Conservation (phyloP, 2,113 vertebrate species). For the Speoplatyrhinus poulsoni region DNA sequence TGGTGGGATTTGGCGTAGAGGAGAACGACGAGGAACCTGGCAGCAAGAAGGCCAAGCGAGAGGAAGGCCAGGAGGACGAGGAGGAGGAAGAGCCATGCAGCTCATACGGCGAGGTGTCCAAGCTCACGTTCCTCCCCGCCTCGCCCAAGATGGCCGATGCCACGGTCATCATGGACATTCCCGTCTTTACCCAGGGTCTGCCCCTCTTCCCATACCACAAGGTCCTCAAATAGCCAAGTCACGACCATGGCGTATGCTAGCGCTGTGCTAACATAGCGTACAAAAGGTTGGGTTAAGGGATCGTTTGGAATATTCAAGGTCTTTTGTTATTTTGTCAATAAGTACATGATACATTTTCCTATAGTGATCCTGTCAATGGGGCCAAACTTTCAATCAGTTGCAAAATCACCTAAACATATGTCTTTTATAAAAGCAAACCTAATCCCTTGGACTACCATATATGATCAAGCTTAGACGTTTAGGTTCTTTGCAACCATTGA, state of each 20-base stretch:
- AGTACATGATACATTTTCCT: no score
- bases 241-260: neutral
- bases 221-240: slow-evolving; percentile 79
- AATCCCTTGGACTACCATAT: no score
- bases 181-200: slow-evolving; percentile 83
- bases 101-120: slow-evolving; percentile 84
- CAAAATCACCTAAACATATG: no score
- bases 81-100: slow-evolving; percentile 79
- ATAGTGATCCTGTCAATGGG: no score
- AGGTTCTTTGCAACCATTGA: no score
- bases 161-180: slow-evolving; percentile 83
- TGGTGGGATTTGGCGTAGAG: slow-evolving; percentile 81
- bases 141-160: slow-evolving; percentile 77
- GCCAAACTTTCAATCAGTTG: no score
- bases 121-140: slow-evolving; percentile 81
- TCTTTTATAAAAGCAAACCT: no score
- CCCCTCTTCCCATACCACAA: slow-evolving; percentile 91
- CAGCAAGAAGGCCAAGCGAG: slow-evolving; percentile 59
- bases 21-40: slow-evolving; percentile 56
- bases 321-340: no score
- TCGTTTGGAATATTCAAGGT: no score
- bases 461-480: no score
- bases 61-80: slow-evolving; percentile 57
- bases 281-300: no score
- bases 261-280: neutral